Conservation (phyloP, 2,888 invertebrate genomes). For the Tetragonula carbonaria region DNA sequence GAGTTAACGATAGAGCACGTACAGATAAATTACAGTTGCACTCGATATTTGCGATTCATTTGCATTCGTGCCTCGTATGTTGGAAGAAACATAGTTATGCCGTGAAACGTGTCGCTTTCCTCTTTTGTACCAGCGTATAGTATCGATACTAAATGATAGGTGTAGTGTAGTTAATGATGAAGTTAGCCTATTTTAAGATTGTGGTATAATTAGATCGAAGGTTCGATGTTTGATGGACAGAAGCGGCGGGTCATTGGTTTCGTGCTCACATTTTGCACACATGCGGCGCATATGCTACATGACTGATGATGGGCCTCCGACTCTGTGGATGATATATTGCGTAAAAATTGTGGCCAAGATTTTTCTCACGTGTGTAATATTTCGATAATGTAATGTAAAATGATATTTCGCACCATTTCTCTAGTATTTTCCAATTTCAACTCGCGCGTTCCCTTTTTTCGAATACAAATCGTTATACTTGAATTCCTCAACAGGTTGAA, state of each 20-base stretch:
- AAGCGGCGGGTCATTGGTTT: constrained; percentile 15
- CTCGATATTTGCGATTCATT: background rate
- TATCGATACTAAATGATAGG: background rate
- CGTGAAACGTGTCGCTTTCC: background rate
- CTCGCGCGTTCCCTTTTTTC: background rate
- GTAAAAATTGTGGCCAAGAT: background rate
- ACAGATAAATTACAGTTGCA: background rate
- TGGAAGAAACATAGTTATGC: background rate
- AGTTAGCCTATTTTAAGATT: constrained; percentile 8
- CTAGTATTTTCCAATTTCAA: background rate
- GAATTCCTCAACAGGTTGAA: background rate
- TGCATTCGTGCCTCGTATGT: background rate
- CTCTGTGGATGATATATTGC: background rate
- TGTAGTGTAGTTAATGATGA: background rate
- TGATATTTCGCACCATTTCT: too few relatives aligned
- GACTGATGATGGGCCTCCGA: background rate
- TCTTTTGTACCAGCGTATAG: background rate
- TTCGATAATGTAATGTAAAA: too few relatives aligned
- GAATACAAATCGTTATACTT: background rate
- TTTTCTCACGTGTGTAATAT: background rate
- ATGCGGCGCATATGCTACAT: constrained; percentile 16
- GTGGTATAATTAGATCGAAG: constrained; percentile 25
- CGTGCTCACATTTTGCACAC: constrained; percentile 11
- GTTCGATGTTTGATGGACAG: constrained; percentile 21
- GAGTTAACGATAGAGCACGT: background rate